These are phyloP conservation scores for Pampus argenteus DNA, from an alignment of 2,797 vertebrate genomes.

Conservation along the genomic window DNA sequence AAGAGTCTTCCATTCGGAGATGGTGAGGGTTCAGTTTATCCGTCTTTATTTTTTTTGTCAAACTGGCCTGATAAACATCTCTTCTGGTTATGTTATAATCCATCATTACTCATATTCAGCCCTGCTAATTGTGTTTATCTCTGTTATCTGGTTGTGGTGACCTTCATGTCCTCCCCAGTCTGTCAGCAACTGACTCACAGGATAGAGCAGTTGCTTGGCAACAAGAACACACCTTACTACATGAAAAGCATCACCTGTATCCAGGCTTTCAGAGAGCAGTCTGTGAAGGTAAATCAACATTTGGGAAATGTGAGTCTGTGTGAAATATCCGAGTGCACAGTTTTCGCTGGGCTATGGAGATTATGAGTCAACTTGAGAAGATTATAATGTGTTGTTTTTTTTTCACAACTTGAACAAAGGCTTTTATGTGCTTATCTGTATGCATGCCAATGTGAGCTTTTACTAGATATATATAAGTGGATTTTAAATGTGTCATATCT, in stretches of 20 bases:
- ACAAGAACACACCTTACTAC: slow-evolving; percentile 90
- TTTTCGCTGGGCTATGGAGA: slow-evolving; percentile 39
- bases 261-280: slow-evolving; percentile 91
- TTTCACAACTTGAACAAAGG: slow-evolving; percentile 36
- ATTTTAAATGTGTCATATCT: slow-evolving; percentile 59
- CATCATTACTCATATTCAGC: slow-evolving; percentile 35
- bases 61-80: slow-evolving; percentile 6
- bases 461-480: slow-evolving; percentile 32
- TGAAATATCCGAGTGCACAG: background rate
- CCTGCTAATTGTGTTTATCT: slow-evolving; percentile 61
- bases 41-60: background rate
- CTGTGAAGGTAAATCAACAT: slow-evolving; percentile 88
- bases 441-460: slow-evolving; percentile 34
- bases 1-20: slow-evolving; percentile 89
- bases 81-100: slow-evolving; percentile 14
- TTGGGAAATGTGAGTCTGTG: background rate
- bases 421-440: slow-evolving; percentile 28
- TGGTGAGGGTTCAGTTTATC: slow-evolving; percentile 83
- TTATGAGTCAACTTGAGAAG: slow-evolving; percentile 49
- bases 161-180: slow-evolving; percentile 81
- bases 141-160: slow-evolving; percentile 68
- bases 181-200: slow-evolving; percentile 91
- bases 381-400: slow-evolving; percentile 44
- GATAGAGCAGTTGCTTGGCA: slow-evolving; percentile 93
- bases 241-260: slow-evolving; percentile 94